Conservation (phyloP, 37 sponge, comb jelly and placozoan genomes). For the Eunapius fragilis region DNA sequence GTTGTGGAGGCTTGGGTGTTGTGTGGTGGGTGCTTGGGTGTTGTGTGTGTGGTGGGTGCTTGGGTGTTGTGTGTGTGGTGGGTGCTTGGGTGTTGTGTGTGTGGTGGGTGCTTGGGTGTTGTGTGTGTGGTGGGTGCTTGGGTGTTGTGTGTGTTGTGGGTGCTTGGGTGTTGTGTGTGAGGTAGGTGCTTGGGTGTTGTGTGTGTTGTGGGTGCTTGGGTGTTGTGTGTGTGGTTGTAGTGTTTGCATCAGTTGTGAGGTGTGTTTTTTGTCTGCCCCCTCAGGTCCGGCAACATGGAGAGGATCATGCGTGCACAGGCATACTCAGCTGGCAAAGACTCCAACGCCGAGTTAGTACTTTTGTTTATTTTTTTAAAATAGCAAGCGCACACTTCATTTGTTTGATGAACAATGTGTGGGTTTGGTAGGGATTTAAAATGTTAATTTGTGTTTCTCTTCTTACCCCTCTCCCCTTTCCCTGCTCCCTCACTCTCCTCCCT, state of each 20-base stretch:
- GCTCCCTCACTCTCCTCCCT: not conserved
- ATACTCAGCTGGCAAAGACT: slow-evolving; percentile 77
- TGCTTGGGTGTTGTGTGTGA: not conserved
- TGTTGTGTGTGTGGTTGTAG: not conserved
- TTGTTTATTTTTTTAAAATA: no score
- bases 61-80: not conserved
- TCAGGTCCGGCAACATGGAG: slow-evolving; percentile 98
- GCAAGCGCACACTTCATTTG: no score
- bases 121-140: not conserved
- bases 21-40: not conserved
- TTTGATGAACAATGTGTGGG: no score
- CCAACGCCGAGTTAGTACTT: slow-evolving; percentile 57
- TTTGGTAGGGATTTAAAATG: no score
- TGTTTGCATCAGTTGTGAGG: not conserved
- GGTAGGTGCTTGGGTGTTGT: not conserved
- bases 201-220: not conserved
- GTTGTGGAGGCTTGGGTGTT: not conserved
- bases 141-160: not conserved
- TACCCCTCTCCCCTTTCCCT: not conserved
- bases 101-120: not conserved
- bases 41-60: not conserved
- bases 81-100: not conserved
- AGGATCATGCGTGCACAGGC: slow-evolving; percentile 96
- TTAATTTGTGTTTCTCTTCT: no score
- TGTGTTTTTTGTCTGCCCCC: not conserved